Evolutionary conservation across 2,113 vertebrate species (phyloP).

Genomic region (Oreochromis spilurus): DNA sequence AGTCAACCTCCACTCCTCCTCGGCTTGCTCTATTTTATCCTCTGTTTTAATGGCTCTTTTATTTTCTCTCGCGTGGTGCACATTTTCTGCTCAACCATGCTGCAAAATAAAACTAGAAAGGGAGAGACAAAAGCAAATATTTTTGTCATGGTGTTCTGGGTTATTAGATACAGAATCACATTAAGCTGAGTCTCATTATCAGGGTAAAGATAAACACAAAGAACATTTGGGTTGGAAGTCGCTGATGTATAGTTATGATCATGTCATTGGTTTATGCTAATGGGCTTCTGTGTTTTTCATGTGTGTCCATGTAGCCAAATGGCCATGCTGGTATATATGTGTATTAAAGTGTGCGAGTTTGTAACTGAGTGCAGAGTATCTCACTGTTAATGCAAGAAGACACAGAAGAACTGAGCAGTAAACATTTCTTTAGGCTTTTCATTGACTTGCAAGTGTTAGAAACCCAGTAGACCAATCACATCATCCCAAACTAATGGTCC

Average conservation of each 20-base stretch:
- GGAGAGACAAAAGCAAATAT: constrained; percentile 38
- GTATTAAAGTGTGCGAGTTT: background rate
- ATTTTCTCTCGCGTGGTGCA: background rate
- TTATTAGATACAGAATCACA: constrained; percentile 61
- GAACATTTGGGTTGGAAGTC: constrained; percentile 38
- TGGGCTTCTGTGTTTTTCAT: constrained; percentile 7
- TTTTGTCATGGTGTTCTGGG: constrained; percentile 32
- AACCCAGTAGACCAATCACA: background rate
- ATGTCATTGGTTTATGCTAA: constrained; percentile 50
- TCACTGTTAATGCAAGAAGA: background rate
- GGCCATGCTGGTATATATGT: background rate
- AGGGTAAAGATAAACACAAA: constrained; percentile 30
- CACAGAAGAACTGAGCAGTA: background rate
- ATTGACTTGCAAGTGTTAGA: background rate
- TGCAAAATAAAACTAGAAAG: constrained; percentile 16
- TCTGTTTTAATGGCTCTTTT: background rate
- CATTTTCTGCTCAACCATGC: constrained; percentile 45
- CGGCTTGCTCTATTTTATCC: background rate
- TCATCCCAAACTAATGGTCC: constrained; percentile 28
- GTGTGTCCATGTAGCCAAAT: constrained; percentile 1
- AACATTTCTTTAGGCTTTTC: constrained; percentile 4
- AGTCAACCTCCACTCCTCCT: constrained; percentile 25
- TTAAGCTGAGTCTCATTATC: constrained; percentile 60
- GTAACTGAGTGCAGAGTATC: background rate
- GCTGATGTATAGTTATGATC: constrained; percentile 47